Evolutionary conservation across 2,113 vertebrate species (phyloP).

Genomic region (Dasypus novemcinctus): DNA sequence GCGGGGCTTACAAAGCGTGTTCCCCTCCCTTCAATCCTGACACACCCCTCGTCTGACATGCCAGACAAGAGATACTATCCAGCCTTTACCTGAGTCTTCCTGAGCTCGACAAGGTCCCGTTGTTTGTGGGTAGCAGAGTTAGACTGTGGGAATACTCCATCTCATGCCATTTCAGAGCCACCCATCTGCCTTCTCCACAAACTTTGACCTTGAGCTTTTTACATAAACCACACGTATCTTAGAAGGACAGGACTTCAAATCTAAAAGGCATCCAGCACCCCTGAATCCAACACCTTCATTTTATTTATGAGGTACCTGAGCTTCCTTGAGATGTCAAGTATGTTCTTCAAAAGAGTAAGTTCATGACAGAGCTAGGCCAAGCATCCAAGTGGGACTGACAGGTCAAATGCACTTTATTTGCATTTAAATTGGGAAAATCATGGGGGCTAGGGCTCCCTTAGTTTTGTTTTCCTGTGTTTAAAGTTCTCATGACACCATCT

Average conservation of each 20-base stretch:
- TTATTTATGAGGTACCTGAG: background rate
- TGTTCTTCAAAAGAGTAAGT: accelerated
- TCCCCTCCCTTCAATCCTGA: background rate
- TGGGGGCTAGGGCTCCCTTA: background rate
- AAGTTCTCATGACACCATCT: background rate
- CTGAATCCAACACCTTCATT: background rate
- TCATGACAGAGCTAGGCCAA: background rate
- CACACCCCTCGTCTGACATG: accelerated
- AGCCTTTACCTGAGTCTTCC: background rate
- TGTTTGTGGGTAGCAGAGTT: background rate
- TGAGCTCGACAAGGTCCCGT: too few species aligned
- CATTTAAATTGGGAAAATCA: background rate
- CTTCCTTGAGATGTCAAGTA: background rate
- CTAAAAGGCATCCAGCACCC: background rate
- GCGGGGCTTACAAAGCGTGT: accelerated
- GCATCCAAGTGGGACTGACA: background rate
- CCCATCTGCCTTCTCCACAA: background rate
- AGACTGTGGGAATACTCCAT: too few species aligned
- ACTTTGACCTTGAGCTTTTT: background rate
- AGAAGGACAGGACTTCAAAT: background rate
- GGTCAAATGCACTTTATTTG: background rate
- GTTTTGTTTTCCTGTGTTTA: background rate
- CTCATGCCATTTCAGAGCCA: accelerated
- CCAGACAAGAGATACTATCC: background rate
- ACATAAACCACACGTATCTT: background rate